Percentiles rank a stretch among this genome's conserved stretches.
phyloP scores from a whole-genome alignment of 2,797 vertebrate species.

The Naso thynnoides region DNA sequence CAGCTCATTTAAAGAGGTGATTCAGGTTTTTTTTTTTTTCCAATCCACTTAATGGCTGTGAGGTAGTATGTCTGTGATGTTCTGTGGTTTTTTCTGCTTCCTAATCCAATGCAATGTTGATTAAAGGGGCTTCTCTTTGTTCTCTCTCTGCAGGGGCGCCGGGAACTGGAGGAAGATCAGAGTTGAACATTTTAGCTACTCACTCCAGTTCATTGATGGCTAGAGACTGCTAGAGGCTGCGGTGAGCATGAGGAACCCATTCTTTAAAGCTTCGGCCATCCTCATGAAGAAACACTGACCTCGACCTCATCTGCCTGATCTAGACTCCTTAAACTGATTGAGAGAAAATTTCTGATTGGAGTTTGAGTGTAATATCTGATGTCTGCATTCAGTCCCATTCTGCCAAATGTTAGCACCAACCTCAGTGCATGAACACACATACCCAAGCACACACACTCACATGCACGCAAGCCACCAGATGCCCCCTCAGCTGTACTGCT shows the following conservation, averaged over 20 bases:
- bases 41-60: constrained; percentile 71
- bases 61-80: constrained; percentile 78
- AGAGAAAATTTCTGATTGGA: constrained; percentile 25
- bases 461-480: constrained; percentile 87
- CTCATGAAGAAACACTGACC: constrained; percentile 57
- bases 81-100: constrained; percentile 60
- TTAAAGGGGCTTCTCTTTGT: constrained; percentile 79
- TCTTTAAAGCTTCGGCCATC: constrained; percentile 60
- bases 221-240: constrained; percentile 49
- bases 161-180: constrained; percentile 73
- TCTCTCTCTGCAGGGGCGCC: constrained; percentile 79
- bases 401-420: constrained; percentile 54
- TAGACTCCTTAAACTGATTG: constrained; percentile 20
- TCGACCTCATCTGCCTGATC: constrained; percentile 44
- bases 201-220: constrained; percentile 77
- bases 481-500: constrained; percentile 88
- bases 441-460: neutral
- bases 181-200: constrained; percentile 77
- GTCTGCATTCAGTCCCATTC: constrained; percentile 28
- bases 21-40: constrained; percentile 78
- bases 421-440: constrained; percentile 67
- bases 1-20: constrained; percentile 75
- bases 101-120: constrained; percentile 84
- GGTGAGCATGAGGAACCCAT: constrained; percentile 39
- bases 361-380: constrained; percentile 17